phyloP scores from a whole-genome alignment of 2,888 invertebrate species.

The Macrophya annulata region DNA sequence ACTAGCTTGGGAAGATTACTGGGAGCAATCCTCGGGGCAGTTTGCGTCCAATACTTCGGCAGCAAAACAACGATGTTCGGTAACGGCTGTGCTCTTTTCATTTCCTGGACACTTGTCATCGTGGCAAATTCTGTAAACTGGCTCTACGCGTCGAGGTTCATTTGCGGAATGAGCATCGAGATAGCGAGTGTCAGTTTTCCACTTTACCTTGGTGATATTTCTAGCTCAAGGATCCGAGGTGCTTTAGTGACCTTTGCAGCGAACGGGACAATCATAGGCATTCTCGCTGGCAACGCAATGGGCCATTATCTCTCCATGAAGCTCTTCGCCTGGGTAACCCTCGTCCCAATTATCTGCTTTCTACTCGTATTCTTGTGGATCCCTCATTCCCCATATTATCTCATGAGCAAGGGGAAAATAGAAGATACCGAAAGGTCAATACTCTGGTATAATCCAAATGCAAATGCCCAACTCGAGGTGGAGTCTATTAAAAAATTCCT shows the following conservation, averaged over 20 bases:
- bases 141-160: slow-evolving; percentile 63
- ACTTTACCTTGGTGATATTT: slow-evolving; percentile 71
- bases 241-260: slow-evolving; percentile 62
- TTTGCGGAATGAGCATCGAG: slow-evolving; percentile 65
- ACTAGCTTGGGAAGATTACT: slow-evolving; percentile 17
- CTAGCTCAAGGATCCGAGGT: slow-evolving; percentile 69
- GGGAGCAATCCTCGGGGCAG: slow-evolving; percentile 10
- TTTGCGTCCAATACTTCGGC: slow-evolving; percentile 5
- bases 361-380: slow-evolving; percentile 14
- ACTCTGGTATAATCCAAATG: slow-evolving; percentile 66
- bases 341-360: slow-evolving; percentile 20
- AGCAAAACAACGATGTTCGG: slow-evolving; percentile 29
- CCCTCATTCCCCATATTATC: slow-evolving; percentile 52
- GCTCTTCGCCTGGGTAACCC: slow-evolving; percentile 31
- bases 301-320: slow-evolving; percentile 32
- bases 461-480: slow-evolving; percentile 63
- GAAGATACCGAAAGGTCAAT: slow-evolving; percentile 66
- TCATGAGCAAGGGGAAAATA: slow-evolving; percentile 7
- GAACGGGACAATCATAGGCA: slow-evolving; percentile 27
- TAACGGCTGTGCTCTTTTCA: background rate
- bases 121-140: background rate
- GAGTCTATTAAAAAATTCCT: slow-evolving; percentile 64
- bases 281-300: slow-evolving; percentile 20
- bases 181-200: slow-evolving; percentile 68
- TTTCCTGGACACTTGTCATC: slow-evolving; percentile 33